Base-by-base conservation (phyloP, 2,797 vertebrate species). In the Zalophus californianus region DNA sequence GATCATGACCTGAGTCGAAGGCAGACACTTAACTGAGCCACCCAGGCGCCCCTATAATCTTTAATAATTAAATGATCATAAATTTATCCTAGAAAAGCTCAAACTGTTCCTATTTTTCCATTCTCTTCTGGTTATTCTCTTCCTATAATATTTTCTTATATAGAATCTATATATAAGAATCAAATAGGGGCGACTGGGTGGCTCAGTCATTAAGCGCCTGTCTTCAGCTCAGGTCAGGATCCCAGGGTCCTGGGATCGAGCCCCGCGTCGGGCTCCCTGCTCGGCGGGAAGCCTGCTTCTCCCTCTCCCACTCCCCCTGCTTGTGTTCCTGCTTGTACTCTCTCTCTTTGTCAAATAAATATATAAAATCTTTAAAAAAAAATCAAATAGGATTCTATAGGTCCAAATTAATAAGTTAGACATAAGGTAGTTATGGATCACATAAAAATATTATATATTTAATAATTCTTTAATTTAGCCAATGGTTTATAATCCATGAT, bases 161-260 rank as follows among this genome's bases (percentile, higher is more conserved):
- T 11, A 70, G 5, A 90, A 86, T 87, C 23, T 92, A 11, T 48
- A 0, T 29, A 77, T 91, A 97, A 91, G 25, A 91, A 52, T 72
- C 56, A 88, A 84, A 84, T 68, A 23, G 0, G 0, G 48, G 38
- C 3, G 38, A 38, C 38, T 38, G 38, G 38, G 38, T 38, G 38
- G 38, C 38, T 38, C 38, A 38, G 38, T 38, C 38, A 4, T 38
- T 38, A 38, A 38, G 38, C 3, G 38, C 38, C 38, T 38, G 38
- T 38, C 38, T 38, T 38, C 38, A 38, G 38, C 38, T 38, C 38
- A 38, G 38, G 38, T 38, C 38, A 38, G 38, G 38, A 38, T 38
- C 38, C 38, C 38, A 38, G 38, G 38, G 38, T 38, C 38, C 38
- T 38, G 38, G 38, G 38, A 38, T 38, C 4, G 38, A 38, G 38